phyloP scores from a whole-genome alignment of 1,140 invertebrate species.

The Meteorus sp. region DNA sequence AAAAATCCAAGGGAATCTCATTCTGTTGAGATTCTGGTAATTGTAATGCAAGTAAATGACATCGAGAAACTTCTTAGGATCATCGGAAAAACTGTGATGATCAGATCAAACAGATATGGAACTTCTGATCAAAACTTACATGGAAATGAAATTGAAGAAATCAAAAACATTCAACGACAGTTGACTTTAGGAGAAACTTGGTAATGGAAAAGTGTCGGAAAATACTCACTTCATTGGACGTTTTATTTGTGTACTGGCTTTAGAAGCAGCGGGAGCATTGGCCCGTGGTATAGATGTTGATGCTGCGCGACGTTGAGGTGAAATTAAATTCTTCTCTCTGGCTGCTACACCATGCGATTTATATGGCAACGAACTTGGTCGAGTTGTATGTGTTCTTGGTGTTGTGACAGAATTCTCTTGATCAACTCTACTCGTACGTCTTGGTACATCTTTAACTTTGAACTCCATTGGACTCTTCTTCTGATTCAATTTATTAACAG shows the following conservation, averaged over 20 bases:
- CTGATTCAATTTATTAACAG: slow-evolving; percentile 30
- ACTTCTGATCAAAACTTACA: slow-evolving; percentile 4
- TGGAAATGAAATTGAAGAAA: background rate
- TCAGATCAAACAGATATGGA: too few relatives aligned
- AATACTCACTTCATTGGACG: slow-evolving; percentile 24
- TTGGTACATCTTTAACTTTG: slow-evolving; percentile 41
- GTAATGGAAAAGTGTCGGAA: too few relatives aligned
- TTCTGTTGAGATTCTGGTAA: too few relatives aligned
- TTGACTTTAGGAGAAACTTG: too few relatives aligned
- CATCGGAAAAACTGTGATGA: too few relatives aligned
- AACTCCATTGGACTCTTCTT: slow-evolving; percentile 40
- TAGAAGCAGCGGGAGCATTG: slow-evolving; percentile 33
- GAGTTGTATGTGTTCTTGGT: slow-evolving; percentile 48
- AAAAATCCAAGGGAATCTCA: too few relatives aligned
- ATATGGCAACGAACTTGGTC: slow-evolving; percentile 69
- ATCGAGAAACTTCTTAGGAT: too few relatives aligned
- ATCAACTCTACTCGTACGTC: slow-evolving; percentile 65
- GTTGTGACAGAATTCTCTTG: slow-evolving; percentile 49
- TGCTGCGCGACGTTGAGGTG: slow-evolving; percentile 64
- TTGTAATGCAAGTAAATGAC: too few relatives aligned
- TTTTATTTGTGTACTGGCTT: slow-evolving; percentile 56
- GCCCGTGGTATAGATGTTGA: slow-evolving; percentile 59
- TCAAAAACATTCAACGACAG: background rate
- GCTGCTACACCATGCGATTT: slow-evolving; percentile 58
- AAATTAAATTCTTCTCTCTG: slow-evolving; percentile 56